Evolutionary conservation across 2,888 invertebrate genomes (phyloP), one percentile per base, ranked within the genome.

Genomic region (Macaria notata): DNA sequence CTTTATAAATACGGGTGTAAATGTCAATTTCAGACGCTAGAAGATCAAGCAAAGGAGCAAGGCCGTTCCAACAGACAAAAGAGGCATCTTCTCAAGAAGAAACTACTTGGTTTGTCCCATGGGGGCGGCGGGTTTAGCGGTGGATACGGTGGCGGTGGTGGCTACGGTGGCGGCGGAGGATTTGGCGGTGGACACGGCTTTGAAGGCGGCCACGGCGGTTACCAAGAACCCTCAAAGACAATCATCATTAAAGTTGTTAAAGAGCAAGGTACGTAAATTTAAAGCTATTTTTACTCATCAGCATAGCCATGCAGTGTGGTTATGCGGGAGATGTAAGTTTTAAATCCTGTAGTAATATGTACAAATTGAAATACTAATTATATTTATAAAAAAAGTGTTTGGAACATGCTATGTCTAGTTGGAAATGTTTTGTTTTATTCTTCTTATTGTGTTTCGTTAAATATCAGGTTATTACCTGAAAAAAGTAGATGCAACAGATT

Each of bases 1-100:
- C n/a, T n/a, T n/a, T n/a, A n/a, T n/a, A n/a, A n/a, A n/a, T n/a
- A n/a, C n/a, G n/a, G n/a, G n/a, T n/a, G n/a, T 36, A 41, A 7
- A 31, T 49, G 3, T 49, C 4, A 6, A 46, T 63, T 61, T 8
- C 75, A 90, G 90, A 89, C 83, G 82, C 73, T 89, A 47, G 86
- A 89, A 78, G 88, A 90, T 33, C 89, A 89, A 72, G 72, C 70
- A n/a, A 68, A 65, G 46, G 38, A 59, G 19, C 60, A 64, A 38
- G 54, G 43, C n/a, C 54, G 50, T 3, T 54, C 43, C 9, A 50
- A 58, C 44, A 43, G 58, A 50, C 81, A 87, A 62, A 88, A 84
- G 62, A 79, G 89, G 3, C 78, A 78, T 42, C 64, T 83, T 9
- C 64, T 73, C 47, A 72, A 72, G 59, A 75, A 76, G 42, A 41